Percentiles rank a stretch among this genome's conserved stretches.
phyloP scores from a whole-genome alignment of 2,888 invertebrate genomes.

The Criorhina ranunculi region DNA sequence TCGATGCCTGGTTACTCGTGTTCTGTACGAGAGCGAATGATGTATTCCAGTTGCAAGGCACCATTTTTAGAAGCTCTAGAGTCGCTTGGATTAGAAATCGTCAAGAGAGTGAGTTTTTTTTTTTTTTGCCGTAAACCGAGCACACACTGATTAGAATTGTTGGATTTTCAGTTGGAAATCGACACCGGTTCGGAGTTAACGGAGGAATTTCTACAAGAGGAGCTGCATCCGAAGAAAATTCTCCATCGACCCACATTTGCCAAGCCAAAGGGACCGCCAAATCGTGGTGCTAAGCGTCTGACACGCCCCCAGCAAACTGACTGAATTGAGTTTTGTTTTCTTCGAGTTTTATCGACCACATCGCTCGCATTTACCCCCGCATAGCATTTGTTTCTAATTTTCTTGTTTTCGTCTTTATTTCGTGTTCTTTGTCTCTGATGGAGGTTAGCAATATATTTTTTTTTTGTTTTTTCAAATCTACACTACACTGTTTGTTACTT shows the following conservation, averaged over 20 bases:
- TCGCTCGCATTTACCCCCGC: slow-evolving; percentile 72
- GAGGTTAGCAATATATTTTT: slow-evolving; percentile 62
- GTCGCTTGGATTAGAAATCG: slow-evolving; percentile 90
- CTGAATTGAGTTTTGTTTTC: slow-evolving; percentile 79
- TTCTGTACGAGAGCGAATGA: slow-evolving; percentile 98
- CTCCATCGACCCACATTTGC: slow-evolving; percentile 96
- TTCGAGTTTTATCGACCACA: slow-evolving; percentile 16
- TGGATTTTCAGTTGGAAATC: slow-evolving; percentile 91
- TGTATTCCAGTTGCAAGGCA: slow-evolving; percentile 98
- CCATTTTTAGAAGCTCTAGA: slow-evolving; percentile 94
- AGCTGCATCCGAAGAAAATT: slow-evolving; percentile 96
- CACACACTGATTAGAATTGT: neutral
- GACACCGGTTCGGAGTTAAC: slow-evolving; percentile 95
- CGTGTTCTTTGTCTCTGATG: slow-evolving; percentile 56
- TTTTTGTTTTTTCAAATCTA: slow-evolving; percentile 52
- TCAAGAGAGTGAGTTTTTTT: slow-evolving; percentile 90
- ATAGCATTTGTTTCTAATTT: slow-evolving; percentile 57
- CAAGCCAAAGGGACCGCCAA: slow-evolving; percentile 98
- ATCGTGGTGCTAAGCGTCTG: slow-evolving; percentile 95
- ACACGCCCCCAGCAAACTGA: slow-evolving; percentile 88
- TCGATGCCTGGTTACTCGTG: slow-evolving; percentile 99
- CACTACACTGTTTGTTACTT: slow-evolving; percentile 76
- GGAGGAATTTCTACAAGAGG: slow-evolving; percentile 95
- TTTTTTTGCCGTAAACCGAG: neutral
- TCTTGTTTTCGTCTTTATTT: slow-evolving; percentile 51